Evolutionary conservation across 2,888 invertebrate species (phyloP).

Genomic region (Ichneumoninae sp.): DNA sequence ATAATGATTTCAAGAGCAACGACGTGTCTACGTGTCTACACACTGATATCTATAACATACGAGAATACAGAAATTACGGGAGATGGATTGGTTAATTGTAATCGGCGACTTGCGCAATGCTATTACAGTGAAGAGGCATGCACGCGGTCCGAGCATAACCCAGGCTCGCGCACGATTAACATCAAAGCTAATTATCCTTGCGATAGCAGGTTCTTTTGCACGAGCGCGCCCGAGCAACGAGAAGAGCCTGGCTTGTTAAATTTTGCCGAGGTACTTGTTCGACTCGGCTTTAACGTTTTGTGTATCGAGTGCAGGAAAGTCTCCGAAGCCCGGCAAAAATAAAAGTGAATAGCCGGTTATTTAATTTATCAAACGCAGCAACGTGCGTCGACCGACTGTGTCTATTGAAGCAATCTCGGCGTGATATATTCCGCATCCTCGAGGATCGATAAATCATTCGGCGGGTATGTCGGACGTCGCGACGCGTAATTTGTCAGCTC

Average conservation of each 20-base stretch:
- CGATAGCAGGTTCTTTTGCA: slow-evolving; percentile 18
- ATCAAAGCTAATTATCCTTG: slow-evolving; percentile 80
- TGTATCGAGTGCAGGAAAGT: neutral
- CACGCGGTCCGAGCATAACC: slow-evolving; percentile 47
- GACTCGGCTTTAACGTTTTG: neutral
- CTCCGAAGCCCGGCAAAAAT: neutral
- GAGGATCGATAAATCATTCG: slow-evolving; percentile 49
- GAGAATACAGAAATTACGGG: slow-evolving; percentile 28
- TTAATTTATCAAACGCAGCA: too few relatives aligned
- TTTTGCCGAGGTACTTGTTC: neutral
- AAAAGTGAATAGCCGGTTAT: neutral
- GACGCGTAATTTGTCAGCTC: slow-evolving; percentile 50
- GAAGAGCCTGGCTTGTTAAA: neutral
- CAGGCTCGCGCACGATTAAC: slow-evolving; percentile 78
- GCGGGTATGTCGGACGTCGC: slow-evolving; percentile 7
- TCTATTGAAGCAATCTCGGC: too few relatives aligned
- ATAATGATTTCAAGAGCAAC: neutral
- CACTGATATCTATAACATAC: neutral
- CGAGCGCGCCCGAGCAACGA: neutral
- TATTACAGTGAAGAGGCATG: slow-evolving; percentile 72
- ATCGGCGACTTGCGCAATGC: slow-evolving; percentile 77
- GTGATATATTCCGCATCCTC: neutral
- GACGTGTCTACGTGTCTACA: neutral
- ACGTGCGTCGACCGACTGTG: too few relatives aligned
- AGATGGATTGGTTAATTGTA: slow-evolving; percentile 77